Percentiles rank a stretch among this genome's conserved stretches.
Evolutionary conservation across 2,113 vertebrate genomes (phyloP).

Genomic region (Sebastes schlegelii): DNA sequence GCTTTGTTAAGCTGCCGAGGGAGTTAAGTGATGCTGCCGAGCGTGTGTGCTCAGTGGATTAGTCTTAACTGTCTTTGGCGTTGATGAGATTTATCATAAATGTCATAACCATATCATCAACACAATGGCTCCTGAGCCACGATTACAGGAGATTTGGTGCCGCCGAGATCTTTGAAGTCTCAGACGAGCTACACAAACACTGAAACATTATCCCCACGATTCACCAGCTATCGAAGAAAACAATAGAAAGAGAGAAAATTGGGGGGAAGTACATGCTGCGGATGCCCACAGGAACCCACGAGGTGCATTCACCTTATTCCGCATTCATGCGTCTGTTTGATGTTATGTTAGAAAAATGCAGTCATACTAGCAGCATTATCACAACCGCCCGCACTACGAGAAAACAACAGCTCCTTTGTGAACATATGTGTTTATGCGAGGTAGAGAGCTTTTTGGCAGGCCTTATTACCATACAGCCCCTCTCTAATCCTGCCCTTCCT

Average conservation of each 20-base stretch:
- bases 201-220: slow-evolving; percentile 63
- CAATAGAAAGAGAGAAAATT: slow-evolving; percentile 32
- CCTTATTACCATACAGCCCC: slow-evolving; percentile 66
- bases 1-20: slow-evolving; percentile 73
- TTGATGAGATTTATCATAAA: slow-evolving; percentile 80
- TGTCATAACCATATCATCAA: slow-evolving; percentile 78
- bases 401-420: slow-evolving; percentile 80
- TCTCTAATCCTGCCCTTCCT: slow-evolving; percentile 73
- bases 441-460: slow-evolving; percentile 57
- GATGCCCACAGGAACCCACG: slow-evolving; percentile 29
- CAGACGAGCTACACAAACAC: slow-evolving; percentile 68
- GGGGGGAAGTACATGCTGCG: slow-evolving; percentile 22
- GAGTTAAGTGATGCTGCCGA: slow-evolving; percentile 72
- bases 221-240: slow-evolving; percentile 30
- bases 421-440: slow-evolving; percentile 53
- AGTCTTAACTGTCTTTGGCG: slow-evolving; percentile 76
- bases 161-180: slow-evolving; percentile 73
- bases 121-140: slow-evolving; percentile 72
- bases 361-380: slow-evolving; percentile 51
- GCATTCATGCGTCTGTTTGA: slow-evolving; percentile 33
- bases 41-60: slow-evolving; percentile 76
- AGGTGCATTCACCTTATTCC: slow-evolving; percentile 44
- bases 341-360: slow-evolving; percentile 56
- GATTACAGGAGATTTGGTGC: slow-evolving; percentile 80
- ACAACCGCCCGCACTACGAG: slow-evolving; percentile 56